These are phyloP conservation scores for Etheostoma perlongum DNA, from an alignment of 2,797 vertebrate species.

Conservation along the genomic window DNA sequence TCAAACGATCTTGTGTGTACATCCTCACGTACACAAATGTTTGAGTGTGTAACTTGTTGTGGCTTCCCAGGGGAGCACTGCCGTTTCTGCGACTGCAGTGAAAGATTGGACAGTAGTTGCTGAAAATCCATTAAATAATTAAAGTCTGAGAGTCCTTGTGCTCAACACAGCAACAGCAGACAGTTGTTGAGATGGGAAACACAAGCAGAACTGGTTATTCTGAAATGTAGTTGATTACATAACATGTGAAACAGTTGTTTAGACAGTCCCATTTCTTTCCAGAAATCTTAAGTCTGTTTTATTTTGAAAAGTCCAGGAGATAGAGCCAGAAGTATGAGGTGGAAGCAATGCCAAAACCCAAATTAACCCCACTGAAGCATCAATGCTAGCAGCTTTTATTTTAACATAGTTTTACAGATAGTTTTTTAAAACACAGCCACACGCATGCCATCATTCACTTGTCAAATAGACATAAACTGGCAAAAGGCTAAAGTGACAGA, in stretches of 20 bases:
- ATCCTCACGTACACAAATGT: constrained; percentile 11
- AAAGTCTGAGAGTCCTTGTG: constrained; percentile 12
- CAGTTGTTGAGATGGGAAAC: constrained; percentile 7
- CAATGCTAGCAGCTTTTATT: constrained; percentile 6
- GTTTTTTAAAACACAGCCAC: background rate
- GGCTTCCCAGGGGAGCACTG: constrained; percentile 20
- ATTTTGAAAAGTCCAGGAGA: constrained; percentile 21
- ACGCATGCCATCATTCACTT: background rate
- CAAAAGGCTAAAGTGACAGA: constrained; percentile 17
- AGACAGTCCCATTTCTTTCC: constrained; percentile 2
- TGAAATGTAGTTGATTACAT: constrained; percentile 13
- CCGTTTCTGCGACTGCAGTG: constrained; percentile 34
- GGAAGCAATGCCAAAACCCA: constrained; percentile 12
- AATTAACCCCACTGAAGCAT: background rate
- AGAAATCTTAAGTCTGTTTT: constrained; percentile 28
- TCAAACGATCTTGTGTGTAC: constrained; percentile 40
- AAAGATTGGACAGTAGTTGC: constrained; percentile 27
- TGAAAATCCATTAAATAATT: constrained; percentile 41
- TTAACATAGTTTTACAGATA: background rate
- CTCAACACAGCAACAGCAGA: constrained; percentile 1
- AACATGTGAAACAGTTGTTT: constrained; percentile 24
- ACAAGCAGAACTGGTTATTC: background rate
- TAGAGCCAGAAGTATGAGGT: constrained; percentile 17
- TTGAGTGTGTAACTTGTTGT: constrained; percentile 32
- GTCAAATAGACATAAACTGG: constrained; percentile 25